Base-by-base conservation (phyloP, 2,797 vertebrate species). In the Macropodus opercularis region DNA sequence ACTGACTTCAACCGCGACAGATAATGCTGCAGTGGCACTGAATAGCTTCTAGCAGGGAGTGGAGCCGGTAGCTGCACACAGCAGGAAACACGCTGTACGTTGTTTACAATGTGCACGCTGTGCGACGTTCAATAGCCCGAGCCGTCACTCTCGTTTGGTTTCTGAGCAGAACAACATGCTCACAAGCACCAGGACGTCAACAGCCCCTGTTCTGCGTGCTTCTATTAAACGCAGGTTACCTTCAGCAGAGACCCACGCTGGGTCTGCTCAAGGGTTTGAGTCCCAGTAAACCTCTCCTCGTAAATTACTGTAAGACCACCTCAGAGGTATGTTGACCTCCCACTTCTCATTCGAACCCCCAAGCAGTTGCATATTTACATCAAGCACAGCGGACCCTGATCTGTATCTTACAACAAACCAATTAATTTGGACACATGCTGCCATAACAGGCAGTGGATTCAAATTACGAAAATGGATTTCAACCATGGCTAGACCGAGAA, bases 361-460 rank as follows among this genome's bases (percentile, higher is more conserved):
- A 15, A 79, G 75, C 82, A 61, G 65, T 66, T 61, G 53, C 48
- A 59, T 72, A 69, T 76, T 66, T 72, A 63, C 61, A 42, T 73
- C 72, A 81, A 83, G 57, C 72, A 47, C 77, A 59, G 79, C 12
- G 8, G 62, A 68, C 80, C 53, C 75, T 77, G 72, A 49, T 34
- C 36, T 12, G 13, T n/a, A 17, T 68, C 48, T 32, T 21, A 70
- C 63, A 75, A 70, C 40, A 80, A 72, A 73, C 63, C 83, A 86
- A 87, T 90, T 86, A 81, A 77, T 89, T 79, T 72, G 63, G 75
- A 86, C 81, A 75, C 86, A 83, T 76, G 65, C 80, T 84, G 85
- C 75, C 76, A 52, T 69, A 50, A 42, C 53, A 64, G 63, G 63
- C 44, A 36, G n/a, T 22, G 44, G 64, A 48, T 49, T 18, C 21